Percentiles rank a stretch among this genome's conserved stretches.
Conservation (phyloP, 2,797 vertebrate species). For the Malacoctenus gilli region DNA sequence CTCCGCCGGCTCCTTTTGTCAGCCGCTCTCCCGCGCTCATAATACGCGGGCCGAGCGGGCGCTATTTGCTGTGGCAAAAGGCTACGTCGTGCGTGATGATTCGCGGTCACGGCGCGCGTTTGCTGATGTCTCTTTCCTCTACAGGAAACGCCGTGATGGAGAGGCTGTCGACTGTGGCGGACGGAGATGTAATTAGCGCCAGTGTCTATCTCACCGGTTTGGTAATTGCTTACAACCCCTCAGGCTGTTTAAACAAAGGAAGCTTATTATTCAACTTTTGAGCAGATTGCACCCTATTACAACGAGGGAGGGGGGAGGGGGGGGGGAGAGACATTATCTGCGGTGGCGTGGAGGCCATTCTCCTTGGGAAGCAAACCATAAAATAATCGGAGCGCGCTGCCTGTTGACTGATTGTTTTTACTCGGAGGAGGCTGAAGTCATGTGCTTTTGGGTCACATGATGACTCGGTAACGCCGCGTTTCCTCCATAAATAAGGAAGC, state of each 20-base stretch:
- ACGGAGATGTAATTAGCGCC: slow-evolving; percentile 71
- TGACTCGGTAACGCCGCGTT: slow-evolving; percentile 4
- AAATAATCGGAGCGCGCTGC: slow-evolving; percentile 43
- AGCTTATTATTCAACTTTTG: slow-evolving; percentile 72
- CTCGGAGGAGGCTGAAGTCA: slow-evolving; percentile 20
- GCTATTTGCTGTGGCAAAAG: slow-evolving; percentile 38
- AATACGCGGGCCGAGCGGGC: slow-evolving; percentile 44
- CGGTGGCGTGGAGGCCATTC: slow-evolving; percentile 44
- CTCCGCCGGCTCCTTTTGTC: slow-evolving; percentile 45
- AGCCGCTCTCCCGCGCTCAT: slow-evolving; percentile 56
- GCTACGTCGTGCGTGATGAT: slow-evolving; percentile 46
- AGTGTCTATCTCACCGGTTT: slow-evolving; percentile 68
- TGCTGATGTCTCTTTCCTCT: slow-evolving; percentile 36
- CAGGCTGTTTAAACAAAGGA: slow-evolving; percentile 73
- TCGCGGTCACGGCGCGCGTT: slow-evolving; percentile 39
- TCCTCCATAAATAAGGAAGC: slow-evolving; percentile 13
- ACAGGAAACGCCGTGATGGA: slow-evolving; percentile 53
- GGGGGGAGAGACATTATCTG: slow-evolving; percentile 61
- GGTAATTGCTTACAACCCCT: slow-evolving; percentile 76
- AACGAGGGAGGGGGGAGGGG: too few relatives aligned
- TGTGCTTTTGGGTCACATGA: too few relatives aligned
- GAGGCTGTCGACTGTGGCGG: slow-evolving; percentile 56
- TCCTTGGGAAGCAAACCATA: slow-evolving; percentile 51
- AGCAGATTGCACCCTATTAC: slow-evolving; percentile 59
- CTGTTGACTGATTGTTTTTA: slow-evolving; percentile 48